Conservation (phyloP, 2,113 vertebrate species). For the Embiotoca jacksoni region DNA sequence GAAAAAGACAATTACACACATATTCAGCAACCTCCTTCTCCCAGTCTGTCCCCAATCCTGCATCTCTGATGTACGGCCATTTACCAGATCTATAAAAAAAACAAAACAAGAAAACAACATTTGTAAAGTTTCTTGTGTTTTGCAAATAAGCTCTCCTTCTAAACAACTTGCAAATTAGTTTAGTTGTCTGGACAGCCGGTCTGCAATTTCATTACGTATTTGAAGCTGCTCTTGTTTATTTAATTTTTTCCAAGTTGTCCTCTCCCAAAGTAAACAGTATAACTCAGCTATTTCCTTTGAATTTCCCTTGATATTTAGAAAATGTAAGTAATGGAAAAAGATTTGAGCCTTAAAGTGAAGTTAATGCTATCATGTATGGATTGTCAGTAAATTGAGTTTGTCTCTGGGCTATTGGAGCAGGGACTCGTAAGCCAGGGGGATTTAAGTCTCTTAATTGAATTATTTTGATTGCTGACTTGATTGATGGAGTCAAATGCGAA, state of each 20-base stretch:
- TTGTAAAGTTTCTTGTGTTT: constrained; percentile 60
- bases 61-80: constrained; percentile 54
- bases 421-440: constrained; percentile 78
- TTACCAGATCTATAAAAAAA: constrained; percentile 61
- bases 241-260: constrained; percentile 47
- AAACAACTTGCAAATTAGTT: constrained; percentile 74
- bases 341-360: constrained; percentile 76
- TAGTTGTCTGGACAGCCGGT: constrained; percentile 62
- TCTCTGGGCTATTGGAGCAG: constrained; percentile 76
- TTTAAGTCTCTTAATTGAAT: constrained; percentile 85
- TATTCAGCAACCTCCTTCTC: constrained; percentile 74
- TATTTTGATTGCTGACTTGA: constrained; percentile 86
- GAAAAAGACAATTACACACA: constrained; percentile 82
- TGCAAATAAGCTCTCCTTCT: constrained; percentile 50
- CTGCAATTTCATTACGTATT: constrained; percentile 62
- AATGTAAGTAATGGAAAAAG: constrained; percentile 80
- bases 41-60: constrained; percentile 48
- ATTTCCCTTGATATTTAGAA: constrained; percentile 75
- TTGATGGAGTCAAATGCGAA: constrained; percentile 85
- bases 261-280: constrained; percentile 60
- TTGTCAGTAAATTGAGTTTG: constrained; percentile 83
- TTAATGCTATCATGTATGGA: constrained; percentile 80
- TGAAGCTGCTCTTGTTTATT: constrained; percentile 66
- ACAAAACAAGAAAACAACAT: constrained; percentile 38
- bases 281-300: constrained; percentile 61